Conservation (phyloP, 1,140 invertebrate species). For the Listronotus bonariensis region DNA sequence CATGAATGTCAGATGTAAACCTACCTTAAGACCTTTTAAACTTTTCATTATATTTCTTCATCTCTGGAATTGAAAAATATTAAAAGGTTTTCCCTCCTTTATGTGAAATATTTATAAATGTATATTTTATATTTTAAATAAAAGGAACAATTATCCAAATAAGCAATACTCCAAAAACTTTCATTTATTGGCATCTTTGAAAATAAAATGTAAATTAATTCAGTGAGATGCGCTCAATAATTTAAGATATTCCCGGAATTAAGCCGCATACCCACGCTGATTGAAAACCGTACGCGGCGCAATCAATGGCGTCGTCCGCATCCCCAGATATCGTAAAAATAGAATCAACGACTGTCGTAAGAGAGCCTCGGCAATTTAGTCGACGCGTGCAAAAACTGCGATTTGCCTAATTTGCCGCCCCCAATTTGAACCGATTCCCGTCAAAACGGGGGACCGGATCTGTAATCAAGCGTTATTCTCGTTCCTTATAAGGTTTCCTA, state of each 20-base stretch:
- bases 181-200: too few relatives aligned
- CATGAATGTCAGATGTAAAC: too few relatives aligned
- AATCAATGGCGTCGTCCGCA: constrained; percentile 19
- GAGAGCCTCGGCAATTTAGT: constrained; percentile 28
- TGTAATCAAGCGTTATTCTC: constrained; percentile 33
- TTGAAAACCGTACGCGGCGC: constrained; percentile 9
- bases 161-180: too few relatives aligned
- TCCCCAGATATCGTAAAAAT: constrained; percentile 36
- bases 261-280: constrained; percentile 7
- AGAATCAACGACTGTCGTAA: constrained; percentile 25
- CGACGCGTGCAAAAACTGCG: constrained; percentile 39
- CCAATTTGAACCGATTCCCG: constrained; percentile 26
- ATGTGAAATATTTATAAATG: too few relatives aligned
- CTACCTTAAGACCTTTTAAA: too few relatives aligned
- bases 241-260: background rate
- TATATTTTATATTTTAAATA: too few relatives aligned
- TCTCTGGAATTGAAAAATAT: too few relatives aligned
- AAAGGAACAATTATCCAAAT: too few relatives aligned
- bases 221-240: too few relatives aligned
- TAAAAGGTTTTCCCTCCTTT: too few relatives aligned
- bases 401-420: constrained; percentile 36
- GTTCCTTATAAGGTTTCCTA: constrained; percentile 24
- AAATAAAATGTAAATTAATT: too few relatives aligned
- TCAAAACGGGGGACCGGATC: constrained; percentile 19
- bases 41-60: too few relatives aligned